These are phyloP conservation scores for Pissodes strobi DNA, from an alignment of 1,140 invertebrate species.

Conservation along the genomic window DNA sequence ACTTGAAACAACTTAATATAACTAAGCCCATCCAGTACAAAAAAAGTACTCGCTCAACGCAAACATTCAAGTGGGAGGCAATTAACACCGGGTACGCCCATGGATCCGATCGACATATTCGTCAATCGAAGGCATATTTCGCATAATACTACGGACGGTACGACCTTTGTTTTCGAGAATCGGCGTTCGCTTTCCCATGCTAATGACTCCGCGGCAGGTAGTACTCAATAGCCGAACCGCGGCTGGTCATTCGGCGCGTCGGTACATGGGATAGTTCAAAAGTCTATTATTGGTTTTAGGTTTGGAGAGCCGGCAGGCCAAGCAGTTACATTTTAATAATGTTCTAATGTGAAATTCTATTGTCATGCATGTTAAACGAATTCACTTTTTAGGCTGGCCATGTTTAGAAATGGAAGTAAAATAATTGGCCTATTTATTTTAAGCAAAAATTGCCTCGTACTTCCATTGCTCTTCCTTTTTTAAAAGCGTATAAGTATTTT, in stretches of 20 bases:
- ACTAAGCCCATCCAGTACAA: too few relatives aligned
- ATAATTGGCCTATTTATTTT: too few relatives aligned
- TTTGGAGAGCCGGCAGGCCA: background rate
- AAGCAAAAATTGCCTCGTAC: too few relatives aligned
- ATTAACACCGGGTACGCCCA: constrained; percentile 14
- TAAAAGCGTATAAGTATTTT: too few relatives aligned
- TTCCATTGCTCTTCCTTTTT: too few relatives aligned
- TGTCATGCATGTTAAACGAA: too few relatives aligned
- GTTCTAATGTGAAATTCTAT: too few relatives aligned
- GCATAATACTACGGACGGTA: constrained; percentile 17
- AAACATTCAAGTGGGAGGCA: background rate
- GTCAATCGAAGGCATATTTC: constrained; percentile 21
- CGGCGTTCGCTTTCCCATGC: constrained; percentile 18
- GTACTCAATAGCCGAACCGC: constrained; percentile 4
- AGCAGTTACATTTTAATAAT: background rate
- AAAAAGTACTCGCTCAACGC: too few relatives aligned
- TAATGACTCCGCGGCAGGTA: constrained; percentile 23
- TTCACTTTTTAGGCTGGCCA: too few relatives aligned
- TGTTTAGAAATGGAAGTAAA: too few relatives aligned
- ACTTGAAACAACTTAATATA: too few relatives aligned
- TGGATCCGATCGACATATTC: constrained; percentile 16
- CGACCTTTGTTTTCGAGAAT: constrained; percentile 11
- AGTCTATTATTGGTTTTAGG: background rate
- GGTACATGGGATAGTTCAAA: background rate
- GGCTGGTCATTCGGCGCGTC: background rate